Evolutionary conservation across 2,888 invertebrate species (phyloP).

Genomic region (Polylopha cassiicola): DNA sequence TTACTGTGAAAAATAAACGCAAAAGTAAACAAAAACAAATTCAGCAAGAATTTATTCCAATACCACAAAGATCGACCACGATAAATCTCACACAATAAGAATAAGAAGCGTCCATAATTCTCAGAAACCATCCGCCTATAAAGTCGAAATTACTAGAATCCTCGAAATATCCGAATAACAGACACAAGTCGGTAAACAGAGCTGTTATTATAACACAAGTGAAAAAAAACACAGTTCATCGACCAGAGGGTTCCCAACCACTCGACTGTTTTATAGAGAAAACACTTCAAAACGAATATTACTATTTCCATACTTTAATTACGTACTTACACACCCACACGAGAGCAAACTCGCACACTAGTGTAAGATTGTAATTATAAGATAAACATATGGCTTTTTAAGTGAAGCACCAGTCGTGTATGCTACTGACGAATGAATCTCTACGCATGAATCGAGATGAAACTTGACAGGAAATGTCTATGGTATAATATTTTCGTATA

Average conservation of each 20-base stretch:
- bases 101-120: neutral
- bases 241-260: slow-evolving; percentile 69
- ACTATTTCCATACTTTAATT: slow-evolving; percentile 76
- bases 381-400: slow-evolving; percentile 69
- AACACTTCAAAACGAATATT: slow-evolving; percentile 76
- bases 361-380: slow-evolving; percentile 46
- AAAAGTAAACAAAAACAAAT: no score
- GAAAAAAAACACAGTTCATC: slow-evolving; percentile 60
- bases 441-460: no score
- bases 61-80: neutral
- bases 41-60: no score
- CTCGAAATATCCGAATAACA: slow-evolving; percentile 46
- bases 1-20: no score
- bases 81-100: slow-evolving; percentile 2
- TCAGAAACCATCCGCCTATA: slow-evolving; percentile 21
- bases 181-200: slow-evolving; percentile 57
- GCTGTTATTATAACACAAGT: slow-evolving; percentile 64
- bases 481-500: no score
- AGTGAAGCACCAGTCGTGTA: slow-evolving; percentile 45
- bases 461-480: no score
- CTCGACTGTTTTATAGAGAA: slow-evolving; percentile 73
- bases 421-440: no score
- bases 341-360: slow-evolving; percentile 39
- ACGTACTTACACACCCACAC: slow-evolving; percentile 62
- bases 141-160: slow-evolving; percentile 32